Conservation (phyloP, 2,113 vertebrate species). For the Pedionomus torquatus region DNA sequence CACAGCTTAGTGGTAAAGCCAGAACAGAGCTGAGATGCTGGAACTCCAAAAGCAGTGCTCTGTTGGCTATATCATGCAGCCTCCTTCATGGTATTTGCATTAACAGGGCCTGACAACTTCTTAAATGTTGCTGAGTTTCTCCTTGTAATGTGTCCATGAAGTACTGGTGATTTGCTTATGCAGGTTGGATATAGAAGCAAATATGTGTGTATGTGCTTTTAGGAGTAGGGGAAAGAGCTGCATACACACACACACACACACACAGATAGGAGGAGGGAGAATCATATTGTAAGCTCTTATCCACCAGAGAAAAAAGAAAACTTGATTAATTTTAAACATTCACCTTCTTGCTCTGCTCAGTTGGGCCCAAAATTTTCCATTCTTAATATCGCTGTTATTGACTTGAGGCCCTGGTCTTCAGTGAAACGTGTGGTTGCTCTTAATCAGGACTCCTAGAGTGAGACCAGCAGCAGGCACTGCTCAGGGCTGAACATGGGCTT, state of each 20-base stretch:
- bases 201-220: background rate
- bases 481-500: fast-evolving
- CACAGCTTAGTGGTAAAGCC: background rate
- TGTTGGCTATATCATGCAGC: background rate
- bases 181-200: background rate
- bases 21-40: background rate
- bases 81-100: background rate
- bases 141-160: background rate
- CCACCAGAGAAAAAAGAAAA: background rate
- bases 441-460: background rate
- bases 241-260: background rate
- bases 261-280: background rate
- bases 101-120: background rate
- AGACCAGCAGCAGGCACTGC: background rate
- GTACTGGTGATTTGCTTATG: background rate
- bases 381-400: background rate
- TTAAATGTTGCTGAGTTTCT: background rate
- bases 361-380: background rate
- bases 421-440: background rate
- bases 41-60: background rate
- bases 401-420: background rate
- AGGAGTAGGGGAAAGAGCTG: background rate
- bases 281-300: background rate
- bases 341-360: background rate
- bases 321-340: background rate